These are phyloP conservation scores for Dermatemys mawii DNA, from an alignment of 2,113 vertebrate genomes.

Conservation along the genomic window DNA sequence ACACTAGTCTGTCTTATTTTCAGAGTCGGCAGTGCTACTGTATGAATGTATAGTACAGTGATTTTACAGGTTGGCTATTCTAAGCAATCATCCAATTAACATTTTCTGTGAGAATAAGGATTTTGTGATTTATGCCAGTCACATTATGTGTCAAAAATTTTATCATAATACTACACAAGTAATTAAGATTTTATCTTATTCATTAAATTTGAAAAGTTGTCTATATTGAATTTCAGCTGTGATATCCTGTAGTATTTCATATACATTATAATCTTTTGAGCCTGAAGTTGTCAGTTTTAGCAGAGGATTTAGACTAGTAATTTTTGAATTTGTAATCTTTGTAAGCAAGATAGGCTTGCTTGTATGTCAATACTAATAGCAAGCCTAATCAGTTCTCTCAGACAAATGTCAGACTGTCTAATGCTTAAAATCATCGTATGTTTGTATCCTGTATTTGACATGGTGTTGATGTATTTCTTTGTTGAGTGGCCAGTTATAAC, in stretches of 20 bases:
- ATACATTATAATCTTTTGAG: not conserved
- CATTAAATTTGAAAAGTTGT: not conserved
- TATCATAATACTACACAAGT: not conserved
- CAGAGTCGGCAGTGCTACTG: conserved; percentile 14
- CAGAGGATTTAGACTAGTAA: not conserved
- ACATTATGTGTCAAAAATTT: rapidly evolving
- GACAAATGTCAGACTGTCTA: conserved; percentile 10
- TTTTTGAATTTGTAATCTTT: not conserved
- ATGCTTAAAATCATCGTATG: not conserved
- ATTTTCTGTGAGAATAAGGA: not conserved
- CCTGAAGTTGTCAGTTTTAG: not conserved
- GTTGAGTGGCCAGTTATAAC: not conserved
- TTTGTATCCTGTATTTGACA: not conserved
- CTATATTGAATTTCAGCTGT: not conserved
- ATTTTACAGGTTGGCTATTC: conserved; percentile 62
- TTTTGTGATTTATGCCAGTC: not conserved
- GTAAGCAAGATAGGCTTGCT: not conserved
- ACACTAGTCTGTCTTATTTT: conserved; percentile 6
- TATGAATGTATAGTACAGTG: not conserved
- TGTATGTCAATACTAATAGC: not conserved
- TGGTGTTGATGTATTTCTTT: not conserved
- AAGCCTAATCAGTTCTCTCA: conserved; percentile 24
- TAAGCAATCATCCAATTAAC: not conserved
- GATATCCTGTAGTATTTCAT: not conserved
- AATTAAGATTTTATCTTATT: not conserved